A percentile compares a stretch with the other conserved stretches of the same genome.
Conservation (phyloP, 2,113 vertebrate species). For the Pyxicephalus adspersus region DNA sequence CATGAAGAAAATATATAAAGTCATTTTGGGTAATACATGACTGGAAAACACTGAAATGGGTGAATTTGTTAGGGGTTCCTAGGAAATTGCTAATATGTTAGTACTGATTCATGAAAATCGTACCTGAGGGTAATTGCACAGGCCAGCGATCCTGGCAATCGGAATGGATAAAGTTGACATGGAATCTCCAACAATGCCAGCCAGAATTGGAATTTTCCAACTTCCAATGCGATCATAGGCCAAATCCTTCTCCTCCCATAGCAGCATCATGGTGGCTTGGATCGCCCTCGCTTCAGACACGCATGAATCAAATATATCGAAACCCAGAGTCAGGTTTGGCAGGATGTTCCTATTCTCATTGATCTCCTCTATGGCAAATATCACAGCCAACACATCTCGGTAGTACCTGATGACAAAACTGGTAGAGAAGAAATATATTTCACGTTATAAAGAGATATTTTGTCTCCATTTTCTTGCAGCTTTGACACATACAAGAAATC, state of each 20-base stretch:
- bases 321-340: slow-evolving; percentile 33
- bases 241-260: background rate
- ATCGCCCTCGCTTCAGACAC: slow-evolving; percentile 23
- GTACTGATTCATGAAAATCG: too few species aligned
- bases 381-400: slow-evolving; percentile 19
- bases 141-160: slow-evolving; percentile 20
- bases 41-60: too few species aligned
- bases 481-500: too few species aligned
- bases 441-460: too few species aligned
- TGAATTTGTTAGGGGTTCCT: too few species aligned
- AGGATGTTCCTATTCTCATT: slow-evolving; percentile 13
- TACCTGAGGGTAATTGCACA: slow-evolving; percentile 37
- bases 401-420: slow-evolving; percentile 41
- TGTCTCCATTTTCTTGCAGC: too few species aligned
- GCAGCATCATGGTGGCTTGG: slow-evolving; percentile 22
- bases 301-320: slow-evolving; percentile 36
- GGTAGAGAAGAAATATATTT: background rate
- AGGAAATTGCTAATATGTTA: too few species aligned
- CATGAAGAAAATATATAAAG: too few species aligned
- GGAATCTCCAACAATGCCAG: slow-evolving; percentile 44
- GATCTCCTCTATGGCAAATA: slow-evolving; percentile 40
- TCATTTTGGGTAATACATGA: too few species aligned
- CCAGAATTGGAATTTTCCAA: slow-evolving; percentile 1
- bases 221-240: background rate
- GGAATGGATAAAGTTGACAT: slow-evolving; percentile 43